Evolutionary conservation across 1,140 invertebrate genomes (phyloP).

Genomic region (Pseudobourletiella spinata): DNA sequence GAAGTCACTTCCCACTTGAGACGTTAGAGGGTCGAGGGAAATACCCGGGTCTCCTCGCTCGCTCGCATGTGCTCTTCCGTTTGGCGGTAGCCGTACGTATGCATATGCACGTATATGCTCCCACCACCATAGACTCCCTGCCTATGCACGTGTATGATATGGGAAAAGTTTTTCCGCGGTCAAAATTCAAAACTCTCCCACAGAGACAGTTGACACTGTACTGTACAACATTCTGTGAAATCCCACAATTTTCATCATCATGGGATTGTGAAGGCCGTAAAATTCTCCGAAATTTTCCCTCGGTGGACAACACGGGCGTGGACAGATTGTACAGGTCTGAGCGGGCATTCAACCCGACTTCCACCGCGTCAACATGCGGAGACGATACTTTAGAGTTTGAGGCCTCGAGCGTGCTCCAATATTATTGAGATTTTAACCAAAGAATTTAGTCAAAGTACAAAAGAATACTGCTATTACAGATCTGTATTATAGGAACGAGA

Average conservation of each 20-base stretch:
- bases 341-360: too few species aligned
- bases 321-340: background rate
- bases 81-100: background rate
- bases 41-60: constrained; percentile 1
- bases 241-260: background rate
- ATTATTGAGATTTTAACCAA: too few species aligned
- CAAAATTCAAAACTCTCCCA: background rate
- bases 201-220: too few species aligned
- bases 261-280: background rate
- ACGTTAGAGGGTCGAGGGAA: constrained; percentile 5
- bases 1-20: background rate
- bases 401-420: too few species aligned
- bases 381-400: too few species aligned
- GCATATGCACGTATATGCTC: background rate
- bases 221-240: too few species aligned
- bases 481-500: too few species aligned
- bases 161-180: background rate
- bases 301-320: too few species aligned
- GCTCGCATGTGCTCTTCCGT: background rate
- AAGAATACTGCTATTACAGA: too few species aligned
- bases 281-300: too few species aligned
- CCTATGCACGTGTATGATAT: background rate
- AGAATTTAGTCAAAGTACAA: too few species aligned
- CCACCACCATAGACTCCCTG: background rate
- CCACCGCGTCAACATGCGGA: too few species aligned